phyloP scores from a whole-genome alignment of 2,888 invertebrate species.

The Eubasilissa splendida region DNA sequence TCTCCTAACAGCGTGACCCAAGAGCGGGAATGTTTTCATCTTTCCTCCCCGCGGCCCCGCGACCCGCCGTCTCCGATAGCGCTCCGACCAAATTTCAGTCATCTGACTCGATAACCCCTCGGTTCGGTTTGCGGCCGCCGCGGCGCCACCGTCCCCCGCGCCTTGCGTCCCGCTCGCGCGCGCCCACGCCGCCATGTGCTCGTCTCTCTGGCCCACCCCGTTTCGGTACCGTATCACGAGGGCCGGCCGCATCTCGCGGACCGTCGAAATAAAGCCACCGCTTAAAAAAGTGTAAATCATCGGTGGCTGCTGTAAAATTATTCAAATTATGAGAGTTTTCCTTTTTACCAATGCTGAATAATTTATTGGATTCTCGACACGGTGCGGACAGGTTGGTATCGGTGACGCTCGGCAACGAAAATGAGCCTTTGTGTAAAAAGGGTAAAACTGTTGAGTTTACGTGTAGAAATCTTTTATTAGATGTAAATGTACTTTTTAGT shows the following conservation, averaged over 20 bases:
- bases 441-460: too few species aligned
- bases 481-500: neutral
- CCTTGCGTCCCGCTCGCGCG: constrained; percentile 8
- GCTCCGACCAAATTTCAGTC: constrained; percentile 24
- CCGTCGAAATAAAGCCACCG: neutral
- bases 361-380: neutral
- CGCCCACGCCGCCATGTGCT: constrained; percentile 22
- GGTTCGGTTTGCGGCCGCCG: constrained; percentile 38
- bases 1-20: neutral
- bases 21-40: constrained; percentile 26
- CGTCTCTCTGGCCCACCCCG: constrained; percentile 11
- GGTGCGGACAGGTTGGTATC: too few species aligned
- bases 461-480: neutral
- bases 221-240: neutral
- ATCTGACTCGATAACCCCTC: constrained; percentile 49
- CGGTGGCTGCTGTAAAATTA: neutral
- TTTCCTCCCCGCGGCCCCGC: neutral
- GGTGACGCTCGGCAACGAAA: too few species aligned
- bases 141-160: constrained; percentile 35
- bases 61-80: neutral
- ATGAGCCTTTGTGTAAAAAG: too few species aligned
- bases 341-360: neutral
- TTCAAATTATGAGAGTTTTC: neutral
- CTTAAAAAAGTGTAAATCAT: neutral
- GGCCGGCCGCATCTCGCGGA: neutral